Evolutionary conservation across 2,113 vertebrate species (phyloP).

Genomic region (Lynx canadensis): DNA sequence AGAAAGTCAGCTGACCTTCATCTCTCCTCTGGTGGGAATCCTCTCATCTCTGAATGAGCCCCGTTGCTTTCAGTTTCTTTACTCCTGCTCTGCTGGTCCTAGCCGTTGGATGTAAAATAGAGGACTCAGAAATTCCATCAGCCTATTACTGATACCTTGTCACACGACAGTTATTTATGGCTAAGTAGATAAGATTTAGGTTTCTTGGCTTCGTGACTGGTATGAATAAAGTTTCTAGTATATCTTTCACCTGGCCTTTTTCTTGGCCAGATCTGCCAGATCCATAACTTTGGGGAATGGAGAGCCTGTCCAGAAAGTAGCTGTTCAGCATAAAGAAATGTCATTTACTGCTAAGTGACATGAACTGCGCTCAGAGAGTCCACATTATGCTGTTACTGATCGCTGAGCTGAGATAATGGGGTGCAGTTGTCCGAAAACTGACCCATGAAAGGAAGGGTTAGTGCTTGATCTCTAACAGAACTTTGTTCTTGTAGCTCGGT

Average conservation of each 20-base stretch:
- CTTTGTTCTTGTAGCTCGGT: constrained; percentile 88
- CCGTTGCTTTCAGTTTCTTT: background rate
- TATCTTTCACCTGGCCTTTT: background rate
- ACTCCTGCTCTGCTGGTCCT: background rate
- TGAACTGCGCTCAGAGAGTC: background rate
- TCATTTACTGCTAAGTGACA: background rate
- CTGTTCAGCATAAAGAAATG: background rate
- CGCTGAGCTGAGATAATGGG: background rate
- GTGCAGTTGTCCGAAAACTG: background rate
- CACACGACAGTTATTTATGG: background rate
- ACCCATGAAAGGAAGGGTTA: background rate
- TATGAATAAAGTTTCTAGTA: background rate
- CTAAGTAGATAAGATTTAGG: background rate
- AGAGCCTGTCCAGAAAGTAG: background rate
- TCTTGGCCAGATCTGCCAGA: background rate
- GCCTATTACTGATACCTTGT: constrained; percentile 40
- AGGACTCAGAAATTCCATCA: background rate
- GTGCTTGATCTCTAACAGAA: background rate
- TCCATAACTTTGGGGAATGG: background rate
- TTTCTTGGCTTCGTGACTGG: background rate
- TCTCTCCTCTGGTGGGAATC: background rate
- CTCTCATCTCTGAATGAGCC: background rate
- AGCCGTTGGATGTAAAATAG: background rate
- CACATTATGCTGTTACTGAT: background rate
- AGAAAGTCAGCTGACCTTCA: background rate